Evolutionary conservation across 2,113 vertebrate genomes (phyloP).

Genomic region (Trogon melanurus): DNA sequence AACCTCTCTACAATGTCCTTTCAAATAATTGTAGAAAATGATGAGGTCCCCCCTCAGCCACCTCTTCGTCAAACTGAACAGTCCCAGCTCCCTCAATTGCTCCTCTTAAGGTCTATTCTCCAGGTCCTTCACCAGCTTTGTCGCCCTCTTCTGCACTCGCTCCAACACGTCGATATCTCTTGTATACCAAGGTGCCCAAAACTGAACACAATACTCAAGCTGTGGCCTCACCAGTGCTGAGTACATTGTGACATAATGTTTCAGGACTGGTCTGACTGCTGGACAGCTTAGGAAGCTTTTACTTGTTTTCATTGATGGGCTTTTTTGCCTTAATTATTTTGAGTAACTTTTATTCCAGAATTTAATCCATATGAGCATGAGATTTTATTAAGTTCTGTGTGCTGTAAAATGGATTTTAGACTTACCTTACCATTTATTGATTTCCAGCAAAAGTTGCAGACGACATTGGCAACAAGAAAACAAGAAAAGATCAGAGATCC

Average conservation of each 20-base stretch:
- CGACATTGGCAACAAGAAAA: neutral
- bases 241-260: neutral
- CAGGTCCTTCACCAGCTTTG: too few relatives aligned
- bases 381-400: neutral
- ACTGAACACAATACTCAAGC: too few relatives aligned
- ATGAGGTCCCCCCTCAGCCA: too few relatives aligned
- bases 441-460: neutral
- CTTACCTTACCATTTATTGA: neutral
- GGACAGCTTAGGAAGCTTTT: neutral
- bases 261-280: neutral
- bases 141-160: too few relatives aligned
- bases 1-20: too few relatives aligned
- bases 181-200: too few relatives aligned
- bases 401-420: neutral
- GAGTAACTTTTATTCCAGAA: neutral
- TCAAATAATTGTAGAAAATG: too few relatives aligned
- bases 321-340: neutral
- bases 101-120: too few relatives aligned
- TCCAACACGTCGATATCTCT: too few relatives aligned
- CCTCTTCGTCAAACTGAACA: too few relatives aligned
- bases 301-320: neutral
- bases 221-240: too few relatives aligned
- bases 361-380: neutral
- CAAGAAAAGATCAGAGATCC: neutral
- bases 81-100: too few relatives aligned